phyloP scores from a whole-genome alignment of 2,113 vertebrate species.

The Aplodontia rufa region DNA sequence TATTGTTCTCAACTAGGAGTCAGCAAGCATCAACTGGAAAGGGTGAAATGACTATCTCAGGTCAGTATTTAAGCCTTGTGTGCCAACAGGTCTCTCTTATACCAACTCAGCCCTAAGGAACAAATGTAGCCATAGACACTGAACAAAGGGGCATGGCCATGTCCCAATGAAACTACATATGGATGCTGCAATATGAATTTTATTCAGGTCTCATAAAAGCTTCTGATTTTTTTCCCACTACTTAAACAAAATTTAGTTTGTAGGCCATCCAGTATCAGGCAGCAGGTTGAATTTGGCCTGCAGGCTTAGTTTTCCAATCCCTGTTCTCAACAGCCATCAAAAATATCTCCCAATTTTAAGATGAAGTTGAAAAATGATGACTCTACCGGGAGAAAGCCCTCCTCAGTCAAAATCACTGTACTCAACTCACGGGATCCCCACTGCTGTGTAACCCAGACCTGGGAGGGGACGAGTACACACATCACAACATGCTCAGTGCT shows the following conservation, averaged over 20 bases:
- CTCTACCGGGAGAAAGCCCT: not conserved
- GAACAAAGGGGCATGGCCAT: not conserved
- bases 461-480: rapidly evolving
- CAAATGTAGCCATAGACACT: not conserved
- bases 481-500: rapidly evolving
- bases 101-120: not conserved
- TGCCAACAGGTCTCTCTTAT: not conserved
- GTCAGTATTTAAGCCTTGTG: no score
- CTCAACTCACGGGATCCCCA: no score
- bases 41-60: not conserved
- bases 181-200: not conserved
- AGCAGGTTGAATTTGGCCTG: not conserved
- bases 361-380: not conserved
- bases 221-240: not conserved
- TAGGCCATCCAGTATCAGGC: not conserved
- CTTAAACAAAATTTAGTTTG: not conserved
- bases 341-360: not conserved
- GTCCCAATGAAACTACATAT: not conserved
- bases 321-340: not conserved
- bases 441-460: rapidly evolving
- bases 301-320: not conserved
- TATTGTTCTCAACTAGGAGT: not conserved
- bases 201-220: slow-evolving; percentile 20
- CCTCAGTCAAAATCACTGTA: not conserved
- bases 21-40: not conserved